Conservation (phyloP, 1,140 invertebrate genomes). For the Lutraria rhynchaena region DNA sequence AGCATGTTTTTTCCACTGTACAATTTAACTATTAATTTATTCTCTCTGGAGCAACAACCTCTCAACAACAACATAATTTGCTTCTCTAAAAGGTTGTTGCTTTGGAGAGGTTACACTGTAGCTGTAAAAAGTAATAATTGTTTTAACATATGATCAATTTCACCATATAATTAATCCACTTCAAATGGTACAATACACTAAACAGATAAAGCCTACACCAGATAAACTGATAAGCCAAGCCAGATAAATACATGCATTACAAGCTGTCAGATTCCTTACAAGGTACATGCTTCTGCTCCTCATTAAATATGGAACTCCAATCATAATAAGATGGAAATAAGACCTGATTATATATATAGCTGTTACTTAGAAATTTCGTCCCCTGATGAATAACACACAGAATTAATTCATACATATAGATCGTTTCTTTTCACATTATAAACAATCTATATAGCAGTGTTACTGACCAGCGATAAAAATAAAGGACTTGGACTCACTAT, state of each 20-base stretch:
- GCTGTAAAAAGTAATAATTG: background rate
- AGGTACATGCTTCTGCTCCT: conserved; percentile 21
- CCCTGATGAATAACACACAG: background rate
- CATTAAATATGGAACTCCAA: background rate
- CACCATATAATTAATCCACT: background rate
- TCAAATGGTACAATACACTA: background rate
- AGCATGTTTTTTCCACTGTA: no score
- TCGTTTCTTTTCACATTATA: background rate
- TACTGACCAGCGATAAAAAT: background rate
- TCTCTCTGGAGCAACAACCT: no score
- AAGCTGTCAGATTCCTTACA: conserved; percentile 11
- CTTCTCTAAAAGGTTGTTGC: no score
- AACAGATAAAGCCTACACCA: background rate
- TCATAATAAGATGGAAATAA: background rate
- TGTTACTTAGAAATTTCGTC: background rate
- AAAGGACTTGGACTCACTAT: background rate
- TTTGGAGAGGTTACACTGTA: background rate
- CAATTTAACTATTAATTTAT: no score
- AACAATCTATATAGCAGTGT: background rate
- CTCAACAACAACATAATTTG: no score
- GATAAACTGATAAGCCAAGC: background rate
- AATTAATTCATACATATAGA: background rate
- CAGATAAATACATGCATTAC: background rate
- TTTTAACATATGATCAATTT: background rate
- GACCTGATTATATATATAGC: background rate